Percentiles rank a stretch among this genome's conserved stretches.
These are phyloP conservation scores for Bubalus kerabau DNA, from an alignment of 2,113 vertebrate genomes.

Conservation along the genomic window DNA sequence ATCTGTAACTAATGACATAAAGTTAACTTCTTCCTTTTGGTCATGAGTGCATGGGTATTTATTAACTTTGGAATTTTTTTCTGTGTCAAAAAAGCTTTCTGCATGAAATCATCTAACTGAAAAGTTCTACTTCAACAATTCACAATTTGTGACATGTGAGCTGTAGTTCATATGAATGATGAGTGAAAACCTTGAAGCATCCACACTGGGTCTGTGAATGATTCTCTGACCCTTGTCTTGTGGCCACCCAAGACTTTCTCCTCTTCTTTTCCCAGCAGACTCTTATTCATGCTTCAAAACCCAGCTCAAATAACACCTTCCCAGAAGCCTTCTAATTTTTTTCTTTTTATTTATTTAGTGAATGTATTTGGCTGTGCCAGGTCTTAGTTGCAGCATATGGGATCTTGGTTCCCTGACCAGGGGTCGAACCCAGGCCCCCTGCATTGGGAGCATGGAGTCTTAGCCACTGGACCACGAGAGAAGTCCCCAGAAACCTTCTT, in stretches of 20 bases:
- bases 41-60: background rate
- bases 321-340: background rate
- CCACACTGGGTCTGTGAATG: background rate
- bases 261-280: background rate
- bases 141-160: background rate
- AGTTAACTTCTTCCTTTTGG: background rate
- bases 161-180: background rate
- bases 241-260: background rate
- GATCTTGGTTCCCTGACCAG: background rate
- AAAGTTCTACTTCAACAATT: background rate
- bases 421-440: background rate
- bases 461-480: background rate
- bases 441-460: background rate
- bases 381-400: background rate
- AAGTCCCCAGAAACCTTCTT: background rate
- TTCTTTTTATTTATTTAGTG: background rate
- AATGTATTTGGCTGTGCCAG: background rate
- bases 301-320: background rate
- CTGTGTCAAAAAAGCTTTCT: background rate
- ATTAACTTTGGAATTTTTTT: background rate
- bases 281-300: slow-evolving; percentile 38
- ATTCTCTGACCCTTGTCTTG: background rate
- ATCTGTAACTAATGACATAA: background rate
- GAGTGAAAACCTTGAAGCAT: background rate
- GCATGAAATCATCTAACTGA: background rate